These are phyloP conservation scores for Drosophila kepulauana DNA, from an alignment of 1,140 invertebrate species.

Conservation along the genomic window DNA sequence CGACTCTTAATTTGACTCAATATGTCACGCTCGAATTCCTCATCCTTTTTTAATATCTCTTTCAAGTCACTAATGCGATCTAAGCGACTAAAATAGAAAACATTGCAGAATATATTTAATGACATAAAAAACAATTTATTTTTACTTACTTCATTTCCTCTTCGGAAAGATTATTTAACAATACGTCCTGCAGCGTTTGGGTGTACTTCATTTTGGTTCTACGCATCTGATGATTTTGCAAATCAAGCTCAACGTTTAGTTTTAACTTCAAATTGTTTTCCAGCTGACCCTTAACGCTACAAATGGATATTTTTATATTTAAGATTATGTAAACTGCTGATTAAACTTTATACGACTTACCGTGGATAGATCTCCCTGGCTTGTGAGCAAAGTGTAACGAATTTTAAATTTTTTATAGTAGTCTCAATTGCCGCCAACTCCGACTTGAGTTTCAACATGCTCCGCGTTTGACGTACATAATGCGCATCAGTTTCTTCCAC, in stretches of 20 bases:
- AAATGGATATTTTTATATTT: not conserved
- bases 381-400: slow-evolving; percentile 71
- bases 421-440: slow-evolving; percentile 65
- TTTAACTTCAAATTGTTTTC: slow-evolving; percentile 67
- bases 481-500: slow-evolving; percentile 28
- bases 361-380: slow-evolving; percentile 66
- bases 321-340: not conserved
- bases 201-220: slow-evolving; percentile 64
- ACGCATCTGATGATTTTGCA: slow-evolving; percentile 45
- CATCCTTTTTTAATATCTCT: slow-evolving; percentile 33
- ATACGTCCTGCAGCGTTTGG: slow-evolving; percentile 48
- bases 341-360: not conserved
- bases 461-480: slow-evolving; percentile 72
- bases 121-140: too few relatives aligned
- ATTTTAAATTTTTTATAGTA: slow-evolving; percentile 74
- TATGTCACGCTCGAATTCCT: slow-evolving; percentile 46
- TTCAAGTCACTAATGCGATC: slow-evolving; percentile 63
- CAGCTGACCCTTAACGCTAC: slow-evolving; percentile 67
- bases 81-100: slow-evolving; percentile 52
- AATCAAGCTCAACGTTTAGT: slow-evolving; percentile 51
- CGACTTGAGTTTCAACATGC: slow-evolving; percentile 69
- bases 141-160: slow-evolving; percentile 69
- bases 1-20: slow-evolving; percentile 67
- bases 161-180: slow-evolving; percentile 71
- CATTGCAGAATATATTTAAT: not conserved